These are phyloP conservation scores for Typhlomys cinereus DNA, from an alignment of 2,113 vertebrate species.

Conservation along the genomic window DNA sequence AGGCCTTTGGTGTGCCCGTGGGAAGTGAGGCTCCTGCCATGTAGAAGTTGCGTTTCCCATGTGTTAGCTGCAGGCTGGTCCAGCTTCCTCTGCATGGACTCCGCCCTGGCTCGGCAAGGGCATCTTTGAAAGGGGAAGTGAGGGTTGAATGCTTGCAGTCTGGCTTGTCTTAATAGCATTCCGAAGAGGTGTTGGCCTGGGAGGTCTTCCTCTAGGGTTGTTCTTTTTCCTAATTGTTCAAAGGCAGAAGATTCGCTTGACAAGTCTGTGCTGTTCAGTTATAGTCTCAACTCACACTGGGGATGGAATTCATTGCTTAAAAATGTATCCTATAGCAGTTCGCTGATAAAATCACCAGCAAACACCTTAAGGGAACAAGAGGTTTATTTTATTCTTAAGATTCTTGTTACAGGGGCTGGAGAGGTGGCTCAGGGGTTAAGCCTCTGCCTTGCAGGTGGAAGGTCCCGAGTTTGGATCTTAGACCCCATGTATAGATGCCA, in stretches of 20 bases:
- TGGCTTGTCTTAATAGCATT: not conserved
- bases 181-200: not conserved
- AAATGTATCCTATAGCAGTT: not conserved
- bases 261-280: not conserved
- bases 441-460: no score
- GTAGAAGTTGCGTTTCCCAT: not conserved
- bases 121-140: not conserved
- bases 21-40: fast-evolving
- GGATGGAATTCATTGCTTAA: no score
- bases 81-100: no score
- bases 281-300: not conserved
- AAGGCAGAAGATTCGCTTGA: not conserved
- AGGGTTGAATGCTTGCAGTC: no score
- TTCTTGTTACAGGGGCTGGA: no score
- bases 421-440: no score
- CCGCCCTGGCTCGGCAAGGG: not conserved
- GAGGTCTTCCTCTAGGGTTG: not conserved
- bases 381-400: no score
- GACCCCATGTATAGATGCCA: no score
- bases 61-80: fast-evolving
- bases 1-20: not conserved
- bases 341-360: no score
- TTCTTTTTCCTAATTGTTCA: not conserved
- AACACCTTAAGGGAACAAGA: no score
- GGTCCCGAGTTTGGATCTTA: no score